Evolutionary conservation across 2,888 invertebrate species (phyloP), one percentile per base, ranked within the genome.

Genomic region (Eumacrocentrus americanus): DNA sequence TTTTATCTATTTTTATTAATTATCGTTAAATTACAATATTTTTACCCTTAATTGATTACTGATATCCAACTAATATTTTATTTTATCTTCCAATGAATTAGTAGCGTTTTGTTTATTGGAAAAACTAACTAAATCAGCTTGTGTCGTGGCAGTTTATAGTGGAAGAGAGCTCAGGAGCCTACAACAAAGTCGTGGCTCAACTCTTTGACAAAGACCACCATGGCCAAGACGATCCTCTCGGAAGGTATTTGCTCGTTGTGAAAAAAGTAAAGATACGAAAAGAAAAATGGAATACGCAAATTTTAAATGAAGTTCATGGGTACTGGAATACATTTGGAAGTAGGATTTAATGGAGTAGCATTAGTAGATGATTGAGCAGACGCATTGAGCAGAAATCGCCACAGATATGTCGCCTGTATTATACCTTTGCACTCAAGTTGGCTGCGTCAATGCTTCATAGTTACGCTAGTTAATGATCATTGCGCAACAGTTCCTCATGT

Each of bases 191-290:
- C 72, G 81, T 90, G 76, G 82, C 81, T 76, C 85, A 92, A 80
- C 88, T 95, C 74, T 93, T 86, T 87, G 95, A 97, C 88, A 92
- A 94, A 88, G 96, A 97, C 86, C 90, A 91, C 77, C 89, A 92
- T 72, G 91, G 90, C 79, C 88, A 90, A 81, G 95, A 97, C 84
- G 97, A 97, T 84, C 89, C 89, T 75, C 89, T 97, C 75, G 97
- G 97, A 87, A 94, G 94, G 93, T 92, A 84, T 69, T 73, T 56
- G 67, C 85, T 83, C 86, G 82, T 71, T 64, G 63, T 67, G 63
- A 65, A 38, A 63, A 46, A 34, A 55, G 11, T 18, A 9, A 20
- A 16, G 25, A 57, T 57, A 18, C 18, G 5, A 9, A 50, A 47
- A 50, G 37, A 35, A 50, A 58, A 4, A 34, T 29, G 18, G 11